Evolutionary conservation across 2,797 vertebrate species (phyloP), one percentile per base, ranked within the genome.

Genomic region (Gadopsis bispinosus): DNA sequence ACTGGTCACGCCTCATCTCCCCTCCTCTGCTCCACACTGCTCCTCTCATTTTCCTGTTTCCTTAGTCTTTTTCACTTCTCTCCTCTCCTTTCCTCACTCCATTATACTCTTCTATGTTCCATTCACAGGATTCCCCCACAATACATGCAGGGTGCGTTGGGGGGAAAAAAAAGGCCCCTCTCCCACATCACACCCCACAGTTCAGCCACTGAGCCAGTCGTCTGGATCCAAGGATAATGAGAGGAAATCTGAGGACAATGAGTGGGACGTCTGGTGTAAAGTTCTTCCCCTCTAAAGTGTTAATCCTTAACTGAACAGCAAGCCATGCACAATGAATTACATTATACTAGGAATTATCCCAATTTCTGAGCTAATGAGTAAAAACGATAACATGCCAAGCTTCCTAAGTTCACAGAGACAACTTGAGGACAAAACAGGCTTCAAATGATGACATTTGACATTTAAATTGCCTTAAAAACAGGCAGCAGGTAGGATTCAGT

Each of bases 161-260:
- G 62, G 62, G 74, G 9, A 37, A 37, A 37, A 8, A 7, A 37
- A 37, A 37, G 71, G 0, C 22, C 17, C 47, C 56, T 31, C 60
- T 14, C 39, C 62, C 53, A 72, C 59, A 69, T 79, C 63, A 31
- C 45, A 39, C 20, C 29, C 54, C 22, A 14, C 22, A 26, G 53
- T 64, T 80, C 22, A 60, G 67, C 77, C 73, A 60, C 76, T 84
- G 48, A 85, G 78, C 74, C 78, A 33, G 62, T 37, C 50, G 10
- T 79, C 65, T 48, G 73, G 81, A 87, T 87, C 84, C 81, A 33
- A 66, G 58, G 55, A 65, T 85, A 84, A 87, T 80, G 63, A 87
- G 71, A 81, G 80, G 88, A 90, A 90, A 91, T 89, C 84, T 88
- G 77, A 83, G 79, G 66, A 82, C 89, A 89, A 90, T 63, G 63